Evolutionary conservation across 2,113 vertebrate species (phyloP).

Genomic region (Conger conger): DNA sequence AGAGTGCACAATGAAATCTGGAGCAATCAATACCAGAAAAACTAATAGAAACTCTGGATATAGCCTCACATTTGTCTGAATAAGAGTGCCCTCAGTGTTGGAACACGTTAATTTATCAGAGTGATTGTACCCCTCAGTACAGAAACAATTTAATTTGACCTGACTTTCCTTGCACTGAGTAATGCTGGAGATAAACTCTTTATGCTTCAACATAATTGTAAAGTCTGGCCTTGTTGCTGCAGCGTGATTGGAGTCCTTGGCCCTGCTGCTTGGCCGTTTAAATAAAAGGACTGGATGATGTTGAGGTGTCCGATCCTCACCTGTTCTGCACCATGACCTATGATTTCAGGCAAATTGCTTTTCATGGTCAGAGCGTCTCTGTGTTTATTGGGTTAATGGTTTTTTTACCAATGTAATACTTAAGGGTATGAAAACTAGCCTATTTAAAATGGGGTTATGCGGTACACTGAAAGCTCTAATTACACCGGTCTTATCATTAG

Average conservation of each 20-base stretch:
- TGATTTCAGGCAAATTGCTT: not conserved
- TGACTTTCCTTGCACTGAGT: not conserved
- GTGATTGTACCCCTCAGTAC: not conserved
- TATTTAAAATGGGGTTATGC: too few relatives aligned
- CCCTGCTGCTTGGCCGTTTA: too few relatives aligned
- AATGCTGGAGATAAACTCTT: not conserved
- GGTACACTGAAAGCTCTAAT: too few relatives aligned
- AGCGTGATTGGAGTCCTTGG: not conserved
- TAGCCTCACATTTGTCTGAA: not conserved
- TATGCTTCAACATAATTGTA: not conserved
- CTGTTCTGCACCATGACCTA: not conserved
- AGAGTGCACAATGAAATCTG: not conserved
- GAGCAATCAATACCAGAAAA: not conserved
- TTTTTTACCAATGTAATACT: not conserved
- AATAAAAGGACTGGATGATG: not conserved
- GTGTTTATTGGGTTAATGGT: not conserved
- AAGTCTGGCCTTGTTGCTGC: not conserved
- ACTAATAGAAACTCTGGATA: not conserved
- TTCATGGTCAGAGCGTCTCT: not conserved
- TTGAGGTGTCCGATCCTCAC: not conserved
- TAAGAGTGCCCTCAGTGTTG: not conserved
- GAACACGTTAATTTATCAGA: not conserved
- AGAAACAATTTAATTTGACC: not conserved
- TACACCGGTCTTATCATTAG: not conserved
- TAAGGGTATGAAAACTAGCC: too few relatives aligned